Evolutionary conservation across 2,797 vertebrate genomes (phyloP).

Genomic region (Lithobates pipiens): DNA sequence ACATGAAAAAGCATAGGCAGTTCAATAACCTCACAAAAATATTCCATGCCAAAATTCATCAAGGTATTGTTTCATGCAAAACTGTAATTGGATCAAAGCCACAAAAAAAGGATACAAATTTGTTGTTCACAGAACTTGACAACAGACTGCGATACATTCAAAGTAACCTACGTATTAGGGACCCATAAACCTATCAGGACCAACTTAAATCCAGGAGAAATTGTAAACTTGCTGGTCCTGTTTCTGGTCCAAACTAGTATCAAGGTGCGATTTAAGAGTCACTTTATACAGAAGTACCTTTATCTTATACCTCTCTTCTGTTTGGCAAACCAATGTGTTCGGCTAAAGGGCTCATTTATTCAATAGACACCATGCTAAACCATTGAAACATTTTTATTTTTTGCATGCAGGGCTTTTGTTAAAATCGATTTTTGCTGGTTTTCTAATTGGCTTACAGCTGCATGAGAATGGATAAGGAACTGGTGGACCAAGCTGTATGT

Average conservation of each 20-base stretch:
- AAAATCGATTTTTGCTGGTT: slow-evolving; percentile 32
- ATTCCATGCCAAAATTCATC: slow-evolving; percentile 42
- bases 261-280: slow-evolving; percentile 46
- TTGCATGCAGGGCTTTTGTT: slow-evolving; percentile 53
- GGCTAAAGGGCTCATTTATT: slow-evolving; percentile 17
- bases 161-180: slow-evolving; percentile 32
- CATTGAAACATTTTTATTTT: slow-evolving; percentile 34
- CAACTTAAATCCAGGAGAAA: slow-evolving; percentile 52
- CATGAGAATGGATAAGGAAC: not conserved
- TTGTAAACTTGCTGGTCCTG: slow-evolving; percentile 58
- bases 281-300: slow-evolving; percentile 16
- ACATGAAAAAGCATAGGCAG: slow-evolving; percentile 41
- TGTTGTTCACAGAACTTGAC: slow-evolving; percentile 48
- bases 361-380: slow-evolving; percentile 42
- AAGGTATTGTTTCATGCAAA: not conserved
- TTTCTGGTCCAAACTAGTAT: slow-evolving; percentile 42
- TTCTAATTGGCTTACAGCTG: slow-evolving; percentile 38
- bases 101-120: slow-evolving; percentile 61
- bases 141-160: slow-evolving; percentile 57
- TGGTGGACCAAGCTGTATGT: not conserved
- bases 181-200: slow-evolving; percentile 35
- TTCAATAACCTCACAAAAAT: slow-evolving; percentile 58
- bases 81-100: slow-evolving; percentile 46
- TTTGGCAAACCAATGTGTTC: slow-evolving; percentile 41
- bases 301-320: not conserved